These are phyloP conservation scores for Pristis pectinata DNA, from an alignment of 2,797 vertebrate species.

Conservation along the genomic window DNA sequence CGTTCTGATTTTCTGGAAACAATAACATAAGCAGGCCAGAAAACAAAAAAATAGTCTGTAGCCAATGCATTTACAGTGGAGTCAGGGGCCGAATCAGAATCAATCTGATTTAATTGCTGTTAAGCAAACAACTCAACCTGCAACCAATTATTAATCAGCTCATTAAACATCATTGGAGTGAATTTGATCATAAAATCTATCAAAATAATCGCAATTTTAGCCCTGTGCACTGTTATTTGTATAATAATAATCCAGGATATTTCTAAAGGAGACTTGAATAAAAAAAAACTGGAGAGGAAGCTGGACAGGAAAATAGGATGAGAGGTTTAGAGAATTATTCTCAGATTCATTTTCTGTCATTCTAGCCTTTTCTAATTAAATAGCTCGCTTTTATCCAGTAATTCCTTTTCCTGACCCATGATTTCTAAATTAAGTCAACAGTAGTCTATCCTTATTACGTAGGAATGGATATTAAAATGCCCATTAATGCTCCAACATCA, in stretches of 20 bases:
- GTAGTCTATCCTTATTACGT: not conserved
- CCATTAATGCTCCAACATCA: not conserved
- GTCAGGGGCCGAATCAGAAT: not conserved
- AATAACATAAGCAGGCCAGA: not conserved
- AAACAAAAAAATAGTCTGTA: not conserved
- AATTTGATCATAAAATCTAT: not conserved
- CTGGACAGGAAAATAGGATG: not conserved
- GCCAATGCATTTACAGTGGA: not conserved
- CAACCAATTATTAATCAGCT: not conserved
- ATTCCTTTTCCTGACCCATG: not conserved
- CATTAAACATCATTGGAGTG: not conserved
- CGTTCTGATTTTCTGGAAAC: not conserved
- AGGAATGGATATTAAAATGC: not conserved
- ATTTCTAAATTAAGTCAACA: not conserved
- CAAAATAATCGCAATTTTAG: not conserved
- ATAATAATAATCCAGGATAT: not conserved
- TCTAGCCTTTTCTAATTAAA: not conserved
- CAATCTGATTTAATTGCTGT: not conserved
- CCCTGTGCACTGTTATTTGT: not conserved
- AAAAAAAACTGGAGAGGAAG: not conserved
- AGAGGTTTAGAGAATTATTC: no score
- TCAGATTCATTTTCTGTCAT: no score
- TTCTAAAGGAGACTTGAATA: not conserved
- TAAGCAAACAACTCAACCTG: not conserved
- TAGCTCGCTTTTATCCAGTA: not conserved